phyloP scores from a whole-genome alignment of 2,113 vertebrate genomes.

The Neomonachus schauinslandi region DNA sequence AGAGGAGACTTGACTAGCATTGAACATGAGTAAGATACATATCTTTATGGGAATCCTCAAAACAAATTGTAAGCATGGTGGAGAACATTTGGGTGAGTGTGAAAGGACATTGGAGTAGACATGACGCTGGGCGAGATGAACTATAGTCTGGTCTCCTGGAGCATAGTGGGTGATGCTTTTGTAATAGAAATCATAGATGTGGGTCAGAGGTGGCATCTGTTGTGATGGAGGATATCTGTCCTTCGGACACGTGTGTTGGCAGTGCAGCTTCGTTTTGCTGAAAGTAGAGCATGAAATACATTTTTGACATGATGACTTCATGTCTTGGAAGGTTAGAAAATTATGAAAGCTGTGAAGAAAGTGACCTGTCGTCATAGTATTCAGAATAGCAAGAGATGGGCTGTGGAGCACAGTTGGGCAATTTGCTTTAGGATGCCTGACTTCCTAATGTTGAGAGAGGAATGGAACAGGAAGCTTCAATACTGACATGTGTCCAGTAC shows the following conservation, averaged over 20 bases:
- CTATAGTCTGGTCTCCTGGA: neutral
- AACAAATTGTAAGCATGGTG: neutral
- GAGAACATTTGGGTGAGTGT: neutral
- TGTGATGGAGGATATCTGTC: neutral
- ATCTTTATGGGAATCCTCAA: constrained; percentile 7
- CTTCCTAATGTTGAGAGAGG: neutral
- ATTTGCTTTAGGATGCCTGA: neutral
- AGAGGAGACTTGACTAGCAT: neutral
- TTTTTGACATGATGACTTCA: neutral
- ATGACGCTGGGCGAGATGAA: neutral
- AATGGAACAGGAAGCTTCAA: neutral
- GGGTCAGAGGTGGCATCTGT: neutral
- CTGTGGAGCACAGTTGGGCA: neutral
- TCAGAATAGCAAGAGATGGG: neutral
- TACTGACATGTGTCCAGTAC: neutral
- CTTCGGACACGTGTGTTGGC: neutral
- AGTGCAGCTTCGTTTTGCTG: neutral
- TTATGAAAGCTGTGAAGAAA: constrained; percentile 28
- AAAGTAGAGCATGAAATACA: neutral
- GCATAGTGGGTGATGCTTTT: neutral
- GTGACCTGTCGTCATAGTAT: neutral
- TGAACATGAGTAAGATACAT: neutral
- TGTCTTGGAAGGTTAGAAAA: constrained; percentile 15
- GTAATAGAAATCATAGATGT: neutral
- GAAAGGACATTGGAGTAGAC: neutral